Evolutionary conservation across 2,797 vertebrate species (phyloP).

Genomic region (Triplophysa yarkandensis): DNA sequence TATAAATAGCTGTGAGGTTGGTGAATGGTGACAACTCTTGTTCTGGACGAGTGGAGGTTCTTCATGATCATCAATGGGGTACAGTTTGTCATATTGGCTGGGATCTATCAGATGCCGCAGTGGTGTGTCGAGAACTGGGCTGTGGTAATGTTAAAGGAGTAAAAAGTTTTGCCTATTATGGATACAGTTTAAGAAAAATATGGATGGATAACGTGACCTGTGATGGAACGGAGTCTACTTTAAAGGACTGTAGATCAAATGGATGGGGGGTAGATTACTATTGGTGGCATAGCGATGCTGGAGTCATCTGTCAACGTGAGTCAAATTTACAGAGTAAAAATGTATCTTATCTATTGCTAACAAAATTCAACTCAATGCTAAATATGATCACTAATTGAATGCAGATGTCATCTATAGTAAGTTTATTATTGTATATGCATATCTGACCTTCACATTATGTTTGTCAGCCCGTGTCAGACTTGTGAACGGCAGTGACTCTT

Average conservation of each 20-base stretch:
- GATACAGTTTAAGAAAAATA: background rate
- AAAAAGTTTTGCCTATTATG: background rate
- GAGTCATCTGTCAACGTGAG: conserved; percentile 13
- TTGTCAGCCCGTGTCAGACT: too few species aligned
- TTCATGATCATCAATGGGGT: background rate
- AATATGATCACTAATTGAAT: too few species aligned
- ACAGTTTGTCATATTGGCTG: conserved; percentile 48
- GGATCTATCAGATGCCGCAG: too few species aligned
- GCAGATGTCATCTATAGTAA: too few species aligned
- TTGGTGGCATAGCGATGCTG: background rate
- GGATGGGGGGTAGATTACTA: too few species aligned
- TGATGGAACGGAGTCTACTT: background rate
- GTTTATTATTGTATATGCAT: too few species aligned
- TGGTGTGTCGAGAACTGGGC: too few species aligned
- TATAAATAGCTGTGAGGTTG: background rate
- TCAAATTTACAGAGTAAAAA: background rate
- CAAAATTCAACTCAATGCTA: too few species aligned
- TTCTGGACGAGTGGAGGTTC: conserved; percentile 11
- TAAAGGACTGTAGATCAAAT: background rate
- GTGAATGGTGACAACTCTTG: background rate
- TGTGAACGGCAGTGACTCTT: background rate
- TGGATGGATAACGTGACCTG: background rate
- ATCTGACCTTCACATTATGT: too few species aligned
- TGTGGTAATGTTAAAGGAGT: too few species aligned
- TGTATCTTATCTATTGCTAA: too few species aligned